A percentile compares a stretch with the other conserved stretches of the same genome.
Evolutionary conservation across 92 coral and sea anemone species (phyloP).

Genomic region (Pocillopora grandis): DNA sequence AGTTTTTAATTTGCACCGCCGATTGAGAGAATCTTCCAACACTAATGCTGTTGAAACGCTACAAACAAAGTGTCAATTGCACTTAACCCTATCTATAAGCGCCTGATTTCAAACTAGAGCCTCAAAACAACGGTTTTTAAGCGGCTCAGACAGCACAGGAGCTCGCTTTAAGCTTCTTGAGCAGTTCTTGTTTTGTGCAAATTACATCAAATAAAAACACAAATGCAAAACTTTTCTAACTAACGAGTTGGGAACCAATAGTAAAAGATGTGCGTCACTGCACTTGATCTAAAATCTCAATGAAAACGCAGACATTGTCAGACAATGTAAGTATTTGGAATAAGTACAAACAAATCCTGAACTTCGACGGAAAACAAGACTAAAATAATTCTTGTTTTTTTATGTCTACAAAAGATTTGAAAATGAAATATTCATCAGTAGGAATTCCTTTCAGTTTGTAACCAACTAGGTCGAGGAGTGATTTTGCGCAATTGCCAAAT

Average conservation of each 20-base stretch:
- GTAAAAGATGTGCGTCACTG: not conserved
- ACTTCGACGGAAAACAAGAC: not conserved
- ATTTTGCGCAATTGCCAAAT: conserved; percentile 6
- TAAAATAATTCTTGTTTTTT: not conserved
- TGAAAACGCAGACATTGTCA: not conserved
- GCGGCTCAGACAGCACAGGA: not conserved
- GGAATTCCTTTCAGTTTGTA: not conserved
- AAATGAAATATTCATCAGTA: conserved; percentile 28
- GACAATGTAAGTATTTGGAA: not conserved
- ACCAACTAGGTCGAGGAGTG: too few species aligned
- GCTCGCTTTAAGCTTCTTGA: not conserved
- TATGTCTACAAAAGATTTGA: conserved; percentile 8
- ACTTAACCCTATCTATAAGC: not conserved
- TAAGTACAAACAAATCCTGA: conserved; percentile 2
- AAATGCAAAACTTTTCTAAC: conserved; percentile 20
- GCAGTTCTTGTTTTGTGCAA: conserved; percentile 25
- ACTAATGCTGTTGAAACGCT: conserved; percentile 5
- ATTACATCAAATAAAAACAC: conserved; percentile 11
- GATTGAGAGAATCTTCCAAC: not conserved
- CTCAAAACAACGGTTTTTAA: not conserved
- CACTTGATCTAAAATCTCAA: not conserved
- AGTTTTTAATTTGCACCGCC: conserved; percentile 39
- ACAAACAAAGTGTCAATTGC: not conserved
- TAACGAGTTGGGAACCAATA: conserved; percentile 5
- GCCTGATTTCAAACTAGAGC: not conserved